Conservation (phyloP, 2,113 vertebrate genomes). For the Callopanchax toddi region DNA sequence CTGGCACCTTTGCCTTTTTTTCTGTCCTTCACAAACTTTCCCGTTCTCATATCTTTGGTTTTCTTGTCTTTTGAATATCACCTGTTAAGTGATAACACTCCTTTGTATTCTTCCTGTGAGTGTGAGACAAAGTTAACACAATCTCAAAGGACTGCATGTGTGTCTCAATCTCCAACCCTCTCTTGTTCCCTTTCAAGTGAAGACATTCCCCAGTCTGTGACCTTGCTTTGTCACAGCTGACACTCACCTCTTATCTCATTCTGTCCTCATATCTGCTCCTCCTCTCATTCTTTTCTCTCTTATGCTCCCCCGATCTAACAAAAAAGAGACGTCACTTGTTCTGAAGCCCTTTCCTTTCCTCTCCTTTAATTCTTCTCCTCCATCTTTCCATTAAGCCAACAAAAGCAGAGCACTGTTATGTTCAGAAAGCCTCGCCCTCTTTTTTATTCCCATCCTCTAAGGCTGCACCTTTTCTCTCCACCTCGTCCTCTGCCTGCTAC, state of each 20-base stretch:
- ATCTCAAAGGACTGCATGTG: constrained; percentile 19
- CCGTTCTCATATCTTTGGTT: not conserved
- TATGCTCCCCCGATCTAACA: constrained; percentile 59
- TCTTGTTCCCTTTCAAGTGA: constrained; percentile 71
- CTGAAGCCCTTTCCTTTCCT: constrained; percentile 54
- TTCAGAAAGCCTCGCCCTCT: constrained; percentile 37
- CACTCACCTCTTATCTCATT: constrained; percentile 73
- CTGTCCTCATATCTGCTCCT: constrained; percentile 63
- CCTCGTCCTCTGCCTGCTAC: constrained; percentile 28
- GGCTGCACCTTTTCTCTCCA: constrained; percentile 55
- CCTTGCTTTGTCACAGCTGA: constrained; percentile 76
- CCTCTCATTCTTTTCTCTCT: constrained; percentile 41
- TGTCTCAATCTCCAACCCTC: constrained; percentile 59
- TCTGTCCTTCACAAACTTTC: not conserved
- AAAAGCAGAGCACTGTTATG: constrained; percentile 52
- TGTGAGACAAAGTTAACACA: constrained; percentile 22
- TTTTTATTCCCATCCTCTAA: constrained; percentile 41
- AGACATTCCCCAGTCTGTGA: constrained; percentile 69
- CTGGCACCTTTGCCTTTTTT: not conserved
- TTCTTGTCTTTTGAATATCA: not conserved
- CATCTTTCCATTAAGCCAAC: constrained; percentile 74
- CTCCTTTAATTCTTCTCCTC: constrained; percentile 39
- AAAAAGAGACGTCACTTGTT: constrained; percentile 61
- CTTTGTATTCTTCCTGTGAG: constrained; percentile 19
- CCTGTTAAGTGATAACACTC: constrained; percentile 26